Percentiles rank a stretch among this genome's conserved stretches.
These are phyloP conservation scores for Zeugodacus cucurbitae DNA, from an alignment of 1,140 invertebrate genomes.

Conservation along the genomic window DNA sequence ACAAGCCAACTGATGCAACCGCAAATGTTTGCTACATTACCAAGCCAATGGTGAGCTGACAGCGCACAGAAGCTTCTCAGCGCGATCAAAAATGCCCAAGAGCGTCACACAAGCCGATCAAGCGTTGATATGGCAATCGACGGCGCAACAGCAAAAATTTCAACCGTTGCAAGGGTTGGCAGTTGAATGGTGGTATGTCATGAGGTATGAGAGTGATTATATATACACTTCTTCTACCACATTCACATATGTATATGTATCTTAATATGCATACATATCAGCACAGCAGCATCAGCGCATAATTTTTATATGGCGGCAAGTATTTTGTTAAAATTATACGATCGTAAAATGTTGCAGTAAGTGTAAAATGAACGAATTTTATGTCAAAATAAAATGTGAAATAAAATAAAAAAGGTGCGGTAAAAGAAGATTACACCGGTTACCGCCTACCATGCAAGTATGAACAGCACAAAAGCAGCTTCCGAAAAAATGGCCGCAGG, in stretches of 20 bases:
- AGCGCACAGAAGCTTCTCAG: constrained; percentile 24
- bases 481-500: constrained; percentile 38
- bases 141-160: not conserved
- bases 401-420: not conserved
- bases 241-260: not conserved
- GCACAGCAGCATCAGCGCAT: constrained; percentile 13
- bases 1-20: constrained; percentile 16
- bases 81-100: constrained; percentile 32
- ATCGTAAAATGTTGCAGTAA: constrained; percentile 10
- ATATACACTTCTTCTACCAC: not conserved
- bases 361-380: constrained; percentile 24
- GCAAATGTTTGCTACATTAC: not conserved
- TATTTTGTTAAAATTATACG: constrained; percentile 36
- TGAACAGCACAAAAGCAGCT: constrained; percentile 28
- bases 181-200: no score
- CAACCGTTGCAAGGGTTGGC: not conserved
- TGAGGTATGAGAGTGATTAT: not conserved
- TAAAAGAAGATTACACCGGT: not conserved
- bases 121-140: not conserved
- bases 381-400: not conserved
- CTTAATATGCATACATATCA: not conserved
- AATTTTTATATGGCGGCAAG: constrained; percentile 37
- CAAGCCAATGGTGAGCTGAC: not conserved
- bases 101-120: not conserved
- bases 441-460: constrained; percentile 34